Conservation (phyloP, 2,888 invertebrate genomes). For the Pollenia angustigena region DNA sequence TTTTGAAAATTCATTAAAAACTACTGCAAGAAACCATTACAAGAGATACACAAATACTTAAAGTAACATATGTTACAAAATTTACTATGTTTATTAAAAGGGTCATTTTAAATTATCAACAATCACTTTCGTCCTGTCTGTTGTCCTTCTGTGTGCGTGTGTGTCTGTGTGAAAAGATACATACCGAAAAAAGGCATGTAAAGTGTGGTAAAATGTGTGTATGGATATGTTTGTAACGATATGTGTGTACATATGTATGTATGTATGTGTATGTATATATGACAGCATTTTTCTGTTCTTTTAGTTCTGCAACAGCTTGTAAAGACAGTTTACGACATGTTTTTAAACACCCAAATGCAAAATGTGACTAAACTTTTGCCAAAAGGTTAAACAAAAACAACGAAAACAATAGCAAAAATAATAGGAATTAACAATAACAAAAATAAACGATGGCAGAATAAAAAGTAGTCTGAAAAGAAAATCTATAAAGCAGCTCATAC, state of each 20-base stretch:
- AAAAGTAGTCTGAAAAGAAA: background rate
- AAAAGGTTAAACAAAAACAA: constrained; percentile 53
- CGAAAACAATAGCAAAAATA: constrained; percentile 1
- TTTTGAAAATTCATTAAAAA: background rate
- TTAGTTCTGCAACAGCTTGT: constrained; percentile 70
- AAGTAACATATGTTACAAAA: constrained; percentile 35
- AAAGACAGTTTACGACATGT: constrained; percentile 68
- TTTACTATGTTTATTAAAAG: constrained; percentile 46
- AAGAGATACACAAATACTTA: background rate
- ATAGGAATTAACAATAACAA: background rate
- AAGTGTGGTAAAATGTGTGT: background rate
- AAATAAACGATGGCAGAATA: background rate
- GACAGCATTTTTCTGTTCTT: constrained; percentile 36
- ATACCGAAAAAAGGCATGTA: constrained; percentile 3
- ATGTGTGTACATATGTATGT: background rate
- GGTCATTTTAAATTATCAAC: constrained; percentile 68
- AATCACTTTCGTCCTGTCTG: constrained; percentile 40
- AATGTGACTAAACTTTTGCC: constrained; percentile 57
- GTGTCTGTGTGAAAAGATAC: background rate
- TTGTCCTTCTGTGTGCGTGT: constrained; percentile 6
- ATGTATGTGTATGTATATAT: constrained; percentile 9
- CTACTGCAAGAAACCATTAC: constrained; percentile 15
- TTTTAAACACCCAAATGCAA: constrained; percentile 59
- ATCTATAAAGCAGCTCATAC: too few relatives aligned
- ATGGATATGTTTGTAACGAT: background rate